These are phyloP conservation scores for Leptonema lineaticorne DNA, from an alignment of 1,140 invertebrate genomes.

Conservation along the genomic window DNA sequence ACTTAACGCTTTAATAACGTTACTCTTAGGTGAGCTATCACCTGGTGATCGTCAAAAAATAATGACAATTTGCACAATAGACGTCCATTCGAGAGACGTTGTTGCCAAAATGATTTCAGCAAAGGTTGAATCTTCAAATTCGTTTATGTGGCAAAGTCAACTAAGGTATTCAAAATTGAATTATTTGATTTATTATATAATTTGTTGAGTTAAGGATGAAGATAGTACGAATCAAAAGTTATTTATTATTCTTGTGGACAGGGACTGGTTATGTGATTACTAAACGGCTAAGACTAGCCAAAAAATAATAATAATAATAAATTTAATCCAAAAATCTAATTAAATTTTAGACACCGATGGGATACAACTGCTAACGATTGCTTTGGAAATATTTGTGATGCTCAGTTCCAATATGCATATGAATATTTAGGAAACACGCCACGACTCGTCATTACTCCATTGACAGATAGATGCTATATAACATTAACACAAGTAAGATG, in stretches of 20 bases:
- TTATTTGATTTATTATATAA: neutral
- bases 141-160: conserved; percentile 92
- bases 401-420: conserved; percentile 87
- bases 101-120: conserved; percentile 78
- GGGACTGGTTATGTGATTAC: too few species aligned
- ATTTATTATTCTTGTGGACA: neutral
- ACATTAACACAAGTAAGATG: conserved; percentile 78
- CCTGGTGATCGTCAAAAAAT: conserved; percentile 88
- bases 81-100: conserved; percentile 88
- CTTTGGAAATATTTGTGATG: conserved; percentile 92
- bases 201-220: too few species aligned
- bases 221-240: neutral
- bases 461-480: conserved; percentile 91
- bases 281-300: too few species aligned
- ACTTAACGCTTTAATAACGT: conserved; percentile 75
- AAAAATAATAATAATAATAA: neutral
- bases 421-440: conserved; percentile 91
- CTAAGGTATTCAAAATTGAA: conserved; percentile 56
- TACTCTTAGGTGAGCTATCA: conserved; percentile 78
- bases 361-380: conserved; percentile 80
- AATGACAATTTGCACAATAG: conserved; percentile 94
- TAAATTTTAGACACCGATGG: conserved; percentile 69
- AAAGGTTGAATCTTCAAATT: conserved; percentile 78
- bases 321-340: too few species aligned
- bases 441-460: conserved; percentile 82